Conservation (phyloP, 2,888 invertebrate species). For the Limnephilus lunatus region DNA sequence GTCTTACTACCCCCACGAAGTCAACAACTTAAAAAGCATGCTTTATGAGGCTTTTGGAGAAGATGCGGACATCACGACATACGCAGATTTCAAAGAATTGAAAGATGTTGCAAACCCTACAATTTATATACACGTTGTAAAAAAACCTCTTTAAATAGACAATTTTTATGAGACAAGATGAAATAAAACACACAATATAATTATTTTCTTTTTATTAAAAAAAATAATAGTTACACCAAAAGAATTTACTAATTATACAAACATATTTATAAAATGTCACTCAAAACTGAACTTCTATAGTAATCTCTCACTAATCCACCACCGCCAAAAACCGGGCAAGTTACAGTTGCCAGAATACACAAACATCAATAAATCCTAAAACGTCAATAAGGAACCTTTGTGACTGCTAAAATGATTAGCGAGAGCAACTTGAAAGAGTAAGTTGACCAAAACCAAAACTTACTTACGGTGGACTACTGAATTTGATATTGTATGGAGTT, state of each 20-base stretch:
- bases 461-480: too few relatives aligned
- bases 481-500: too few relatives aligned
- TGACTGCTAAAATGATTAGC: too few relatives aligned
- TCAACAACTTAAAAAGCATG: constrained; percentile 84
- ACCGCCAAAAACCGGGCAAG: too few relatives aligned
- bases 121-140: constrained; percentile 90
- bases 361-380: too few relatives aligned
- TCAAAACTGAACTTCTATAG: not conserved
- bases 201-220: not conserved
- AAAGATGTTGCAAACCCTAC: constrained; percentile 82
- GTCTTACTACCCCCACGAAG: constrained; percentile 91
- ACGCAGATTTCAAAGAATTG: constrained; percentile 88
- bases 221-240: not conserved
- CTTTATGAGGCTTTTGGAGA: constrained; percentile 83
- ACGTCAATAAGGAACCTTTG: too few relatives aligned
- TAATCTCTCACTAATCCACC: too few relatives aligned
- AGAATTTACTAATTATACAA: not conserved
- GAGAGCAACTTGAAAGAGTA: too few relatives aligned
- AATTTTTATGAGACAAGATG: not conserved
- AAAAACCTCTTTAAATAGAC: constrained; percentile 12
- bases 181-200: not conserved
- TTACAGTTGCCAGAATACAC: too few relatives aligned
- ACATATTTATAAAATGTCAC: not conserved
- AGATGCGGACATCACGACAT: constrained; percentile 82
- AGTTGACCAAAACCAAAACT: too few relatives aligned